phyloP scores from a whole-genome alignment of 2,888 invertebrate genomes.

The Hemithea aestivaria region DNA sequence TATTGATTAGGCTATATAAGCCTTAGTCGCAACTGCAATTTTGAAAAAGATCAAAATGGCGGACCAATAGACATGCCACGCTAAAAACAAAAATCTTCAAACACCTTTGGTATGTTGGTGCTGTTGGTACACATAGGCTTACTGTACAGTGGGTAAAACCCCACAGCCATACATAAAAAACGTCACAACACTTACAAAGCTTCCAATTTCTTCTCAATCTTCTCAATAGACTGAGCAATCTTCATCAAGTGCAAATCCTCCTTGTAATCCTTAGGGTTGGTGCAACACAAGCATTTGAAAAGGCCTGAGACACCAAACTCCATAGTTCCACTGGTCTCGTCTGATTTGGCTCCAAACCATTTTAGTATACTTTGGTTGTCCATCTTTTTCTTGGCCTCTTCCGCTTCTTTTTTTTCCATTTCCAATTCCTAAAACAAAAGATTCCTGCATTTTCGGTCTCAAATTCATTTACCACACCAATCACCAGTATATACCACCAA shows the following conservation, averaged over 20 bases:
- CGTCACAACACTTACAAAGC: slow-evolving; percentile 65
- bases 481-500: too few relatives aligned
- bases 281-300: slow-evolving; percentile 92
- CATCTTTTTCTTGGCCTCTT: slow-evolving; percentile 88
- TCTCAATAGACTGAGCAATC: slow-evolving; percentile 88
- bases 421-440: slow-evolving; percentile 88
- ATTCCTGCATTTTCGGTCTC: too few relatives aligned
- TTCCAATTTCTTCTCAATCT: slow-evolving; percentile 86
- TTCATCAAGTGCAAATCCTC: slow-evolving; percentile 90
- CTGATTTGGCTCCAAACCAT: slow-evolving; percentile 82
- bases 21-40: too few relatives aligned
- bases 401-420: slow-evolving; percentile 88
- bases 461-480: too few relatives aligned
- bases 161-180: too few relatives aligned
- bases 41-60: too few relatives aligned
- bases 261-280: slow-evolving; percentile 91
- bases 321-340: slow-evolving; percentile 89
- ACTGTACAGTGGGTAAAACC: too few relatives aligned
- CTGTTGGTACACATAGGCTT: too few relatives aligned
- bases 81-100: too few relatives aligned
- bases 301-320: slow-evolving; percentile 91
- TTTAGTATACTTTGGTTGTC: slow-evolving; percentile 88
- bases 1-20: too few relatives aligned
- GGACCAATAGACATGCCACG: too few relatives aligned
- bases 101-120: too few relatives aligned